Evolutionary conservation across 2,113 vertebrate genomes (phyloP), one percentile per base, ranked within the genome.

Genomic region (Theristicus caerulescens): DNA sequence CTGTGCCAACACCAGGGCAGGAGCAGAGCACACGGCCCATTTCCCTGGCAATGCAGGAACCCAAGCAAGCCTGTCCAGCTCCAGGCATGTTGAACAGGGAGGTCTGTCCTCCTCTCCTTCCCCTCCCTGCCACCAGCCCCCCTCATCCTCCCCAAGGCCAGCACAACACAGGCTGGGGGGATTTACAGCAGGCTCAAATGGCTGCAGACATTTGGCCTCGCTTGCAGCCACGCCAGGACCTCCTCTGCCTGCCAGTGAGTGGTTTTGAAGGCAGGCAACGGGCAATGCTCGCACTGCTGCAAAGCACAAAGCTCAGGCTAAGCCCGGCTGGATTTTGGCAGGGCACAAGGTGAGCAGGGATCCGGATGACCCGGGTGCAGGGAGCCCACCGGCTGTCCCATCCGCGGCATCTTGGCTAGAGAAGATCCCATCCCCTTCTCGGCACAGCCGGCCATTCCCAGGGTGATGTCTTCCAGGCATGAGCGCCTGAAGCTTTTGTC

Each of bases 21-120:
- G 5, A 82, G n/a, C 49, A 67, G 69, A 92, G 38, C 64, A 62
- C 16, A 16, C 51, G 70, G 34, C 10, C 13, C 25, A 26, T 54
- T 49, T 87, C 52, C n/a, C 38, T n/a, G 42, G 31, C 52, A 42
- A 24, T 2, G 18, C 16, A 73, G 22, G 9, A 22, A 64, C 17
- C 17, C 0, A 0, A 71, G 34, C 16, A 42, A 86, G 6, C 54
- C 62, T 52, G 54, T 31, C 38, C 57, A 80, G 34, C 61, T 71
- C 29, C 26, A 82, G 44, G 4, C 40, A 32, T 2, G 2, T 31
- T 2, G 1, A 26, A 72, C 0, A 0, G 8, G 5, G 10, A 54
- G 24, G 18, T 77, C 34, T 88, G 54, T 57, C 36, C 74, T 71
- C 51, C 26, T 34, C 11, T 74, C 31, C 52, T 69, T 58, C 57